phyloP scores from a whole-genome alignment of 2,797 vertebrate species.

The Valencia hispanica region DNA sequence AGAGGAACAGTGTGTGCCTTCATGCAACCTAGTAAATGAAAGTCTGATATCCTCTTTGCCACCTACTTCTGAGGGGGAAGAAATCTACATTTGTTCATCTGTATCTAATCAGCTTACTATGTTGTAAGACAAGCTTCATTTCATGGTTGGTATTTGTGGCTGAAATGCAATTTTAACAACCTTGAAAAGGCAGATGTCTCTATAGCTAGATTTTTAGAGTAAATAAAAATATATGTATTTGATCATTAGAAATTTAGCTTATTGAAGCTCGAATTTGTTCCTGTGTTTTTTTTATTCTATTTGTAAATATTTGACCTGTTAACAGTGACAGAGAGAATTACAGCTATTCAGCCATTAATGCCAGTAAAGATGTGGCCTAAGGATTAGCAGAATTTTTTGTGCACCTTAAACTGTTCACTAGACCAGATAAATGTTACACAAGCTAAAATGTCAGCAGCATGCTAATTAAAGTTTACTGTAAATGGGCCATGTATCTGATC shows the following conservation, averaged over 20 bases:
- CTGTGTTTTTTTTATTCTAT: constrained; percentile 20
- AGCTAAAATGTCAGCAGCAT: constrained; percentile 1
- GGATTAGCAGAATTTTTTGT: not conserved
- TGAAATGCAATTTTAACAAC: not conserved
- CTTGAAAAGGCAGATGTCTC: not conserved
- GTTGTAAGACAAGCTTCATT: not conserved
- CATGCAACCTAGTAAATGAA: not conserved
- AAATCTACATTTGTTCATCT: not conserved
- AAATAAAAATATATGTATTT: not conserved
- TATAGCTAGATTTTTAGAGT: not conserved
- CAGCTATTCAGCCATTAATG: constrained; percentile 5
- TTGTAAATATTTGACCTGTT: constrained; percentile 17
- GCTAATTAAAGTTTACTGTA: constrained; percentile 7
- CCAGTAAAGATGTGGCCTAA: constrained; percentile 5
- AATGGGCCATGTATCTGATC: not conserved
- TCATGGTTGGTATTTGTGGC: not conserved
- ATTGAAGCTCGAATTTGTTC: constrained; percentile 29
- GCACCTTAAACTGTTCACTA: constrained; percentile 45
- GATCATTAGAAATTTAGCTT: not conserved
- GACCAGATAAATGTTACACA: constrained; percentile 1
- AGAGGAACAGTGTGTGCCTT: not conserved
- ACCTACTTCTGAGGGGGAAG: too few species aligned
- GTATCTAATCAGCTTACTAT: not conserved
- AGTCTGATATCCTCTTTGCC: not conserved
- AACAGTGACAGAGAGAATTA: not conserved